These are phyloP conservation scores for Stegophylla sp. DNA, from an alignment of 2,888 invertebrate species.

Conservation along the genomic window DNA sequence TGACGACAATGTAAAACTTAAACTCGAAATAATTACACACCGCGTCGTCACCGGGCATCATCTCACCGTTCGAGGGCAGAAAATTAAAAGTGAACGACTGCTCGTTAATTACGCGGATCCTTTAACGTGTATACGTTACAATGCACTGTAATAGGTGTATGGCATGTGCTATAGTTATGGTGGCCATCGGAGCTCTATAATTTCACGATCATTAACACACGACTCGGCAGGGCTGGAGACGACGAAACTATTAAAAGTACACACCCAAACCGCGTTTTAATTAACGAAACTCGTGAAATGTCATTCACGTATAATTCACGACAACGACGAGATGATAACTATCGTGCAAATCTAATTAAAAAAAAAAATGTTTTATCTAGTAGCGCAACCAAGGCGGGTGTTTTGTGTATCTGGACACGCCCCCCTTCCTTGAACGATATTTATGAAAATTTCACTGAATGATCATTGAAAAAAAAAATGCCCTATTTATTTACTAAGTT, in stretches of 20 bases:
- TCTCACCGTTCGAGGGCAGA: background rate
- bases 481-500: too few species aligned
- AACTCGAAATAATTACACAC: background rate
- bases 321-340: slow-evolving; percentile 28
- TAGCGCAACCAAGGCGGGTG: too few species aligned
- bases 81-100: background rate
- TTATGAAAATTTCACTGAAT: too few species aligned
- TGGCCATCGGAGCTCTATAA: slow-evolving; percentile 15
- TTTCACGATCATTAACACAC: slow-evolving; percentile 38
- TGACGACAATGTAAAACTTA: background rate
- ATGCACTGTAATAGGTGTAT: too few species aligned
- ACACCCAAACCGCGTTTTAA: slow-evolving; percentile 28
- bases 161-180: too few species aligned
- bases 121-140: background rate
- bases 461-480: too few species aligned
- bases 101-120: slow-evolving; percentile 13
- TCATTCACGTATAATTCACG: background rate
- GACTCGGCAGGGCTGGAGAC: slow-evolving; percentile 10
- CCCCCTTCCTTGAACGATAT: too few species aligned
- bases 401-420: too few species aligned
- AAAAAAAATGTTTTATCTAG: too few species aligned
- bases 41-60: slow-evolving; percentile 11
- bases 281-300: slow-evolving; percentile 27
- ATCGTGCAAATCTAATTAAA: too few species aligned
- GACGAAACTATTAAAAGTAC: slow-evolving; percentile 35